Evolutionary conservation across 2,113 vertebrate species (phyloP).

Genomic region (Onychostoma macrolepis): DNA sequence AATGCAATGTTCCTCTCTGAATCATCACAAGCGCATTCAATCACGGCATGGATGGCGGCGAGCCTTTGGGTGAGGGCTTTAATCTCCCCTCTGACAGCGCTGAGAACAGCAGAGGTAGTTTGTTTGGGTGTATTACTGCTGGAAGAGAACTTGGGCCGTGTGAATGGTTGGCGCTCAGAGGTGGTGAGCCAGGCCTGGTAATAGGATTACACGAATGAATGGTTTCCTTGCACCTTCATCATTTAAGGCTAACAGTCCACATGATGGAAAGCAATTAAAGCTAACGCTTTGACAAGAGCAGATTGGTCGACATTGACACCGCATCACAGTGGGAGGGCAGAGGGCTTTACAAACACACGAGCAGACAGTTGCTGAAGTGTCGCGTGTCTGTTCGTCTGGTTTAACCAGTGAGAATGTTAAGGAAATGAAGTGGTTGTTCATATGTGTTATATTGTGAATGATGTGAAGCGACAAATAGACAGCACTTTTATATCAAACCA

Average conservation of each 20-base stretch:
- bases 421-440: neutral
- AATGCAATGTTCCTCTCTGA: neutral
- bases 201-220: constrained; percentile 52
- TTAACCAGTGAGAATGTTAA: neutral
- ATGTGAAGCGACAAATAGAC: neutral
- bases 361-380: neutral
- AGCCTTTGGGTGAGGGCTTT: constrained; percentile 21
- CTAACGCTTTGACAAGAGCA: constrained; percentile 35
- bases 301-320: constrained; percentile 38
- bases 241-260: constrained; percentile 50
- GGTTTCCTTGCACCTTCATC: constrained; percentile 45
- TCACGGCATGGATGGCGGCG: constrained; percentile 3
- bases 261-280: constrained; percentile 55
- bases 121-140: constrained; percentile 37
- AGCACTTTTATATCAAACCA: neutral
- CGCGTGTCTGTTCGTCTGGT: neutral
- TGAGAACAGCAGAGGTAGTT: constrained; percentile 15
- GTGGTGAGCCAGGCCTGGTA: constrained; percentile 24
- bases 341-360: neutral
- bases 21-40: neutral
- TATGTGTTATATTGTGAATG: neutral
- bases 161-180: neutral
- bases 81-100: constrained; percentile 43
- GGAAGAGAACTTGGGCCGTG: neutral
- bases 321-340: neutral